Conservation (phyloP, 2,888 invertebrate species). For the Meteorus colon region DNA sequence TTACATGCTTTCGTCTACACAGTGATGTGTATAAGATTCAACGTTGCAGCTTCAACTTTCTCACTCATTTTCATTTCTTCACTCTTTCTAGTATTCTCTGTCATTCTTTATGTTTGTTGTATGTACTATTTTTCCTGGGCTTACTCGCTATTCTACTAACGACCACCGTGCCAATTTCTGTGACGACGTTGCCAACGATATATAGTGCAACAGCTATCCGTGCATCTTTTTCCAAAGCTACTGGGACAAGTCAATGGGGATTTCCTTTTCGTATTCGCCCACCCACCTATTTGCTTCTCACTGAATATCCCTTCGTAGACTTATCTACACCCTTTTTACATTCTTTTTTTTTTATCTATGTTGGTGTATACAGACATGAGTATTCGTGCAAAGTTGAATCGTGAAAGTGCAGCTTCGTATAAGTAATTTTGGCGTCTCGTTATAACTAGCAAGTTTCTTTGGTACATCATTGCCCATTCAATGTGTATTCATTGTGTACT, state of each 20-base stretch:
- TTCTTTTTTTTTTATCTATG: background rate
- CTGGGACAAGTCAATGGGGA: conserved; percentile 12
- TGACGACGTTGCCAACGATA: background rate
- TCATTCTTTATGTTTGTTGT: conserved; percentile 2
- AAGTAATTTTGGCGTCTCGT: conserved; percentile 6
- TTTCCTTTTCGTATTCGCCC: conserved; percentile 6
- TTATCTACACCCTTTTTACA: background rate
- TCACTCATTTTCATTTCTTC: background rate
- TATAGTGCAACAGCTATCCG: background rate
- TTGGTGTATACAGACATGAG: background rate
- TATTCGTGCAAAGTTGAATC: background rate
- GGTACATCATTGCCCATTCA: conserved; percentile 5
- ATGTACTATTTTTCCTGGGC: background rate
- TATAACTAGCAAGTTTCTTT: background rate
- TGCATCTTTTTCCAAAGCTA: conserved; percentile 25
- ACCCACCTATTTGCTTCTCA: background rate
- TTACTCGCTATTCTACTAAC: conserved; percentile 11
- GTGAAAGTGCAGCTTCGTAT: background rate
- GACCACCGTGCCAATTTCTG: conserved; percentile 21
- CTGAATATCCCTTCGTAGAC: background rate
- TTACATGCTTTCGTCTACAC: background rate
- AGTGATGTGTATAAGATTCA: background rate
- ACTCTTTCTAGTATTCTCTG: background rate
- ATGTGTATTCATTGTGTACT: conserved; percentile 1
- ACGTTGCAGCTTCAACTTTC: background rate